phyloP scores from a whole-genome alignment of 2,888 invertebrate genomes.

The Zelleria hepariella region DNA sequence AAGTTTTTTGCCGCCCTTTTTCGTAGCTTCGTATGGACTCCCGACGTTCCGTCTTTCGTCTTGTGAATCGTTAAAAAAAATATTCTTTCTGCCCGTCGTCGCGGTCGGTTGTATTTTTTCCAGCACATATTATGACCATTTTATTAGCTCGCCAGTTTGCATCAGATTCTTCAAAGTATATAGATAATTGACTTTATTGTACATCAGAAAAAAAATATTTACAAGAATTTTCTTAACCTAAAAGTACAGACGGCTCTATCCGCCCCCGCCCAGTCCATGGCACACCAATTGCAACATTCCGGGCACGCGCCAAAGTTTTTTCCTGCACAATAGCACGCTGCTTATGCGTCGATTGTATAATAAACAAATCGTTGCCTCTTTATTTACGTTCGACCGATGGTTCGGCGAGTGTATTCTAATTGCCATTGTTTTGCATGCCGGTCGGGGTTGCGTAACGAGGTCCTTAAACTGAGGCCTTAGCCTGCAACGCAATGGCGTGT shows the following conservation, averaged over 20 bases:
- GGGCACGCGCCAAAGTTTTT: constrained; percentile 2
- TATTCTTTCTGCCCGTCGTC: no score
- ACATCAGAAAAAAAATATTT: no score
- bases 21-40: no score
- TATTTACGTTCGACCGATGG: neutral
- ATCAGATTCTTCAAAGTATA: no score
- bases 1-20: no score
- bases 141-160: no score
- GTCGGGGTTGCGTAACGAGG: constrained; percentile 35
- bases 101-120: no score
- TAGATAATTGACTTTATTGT: no score
- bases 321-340: constrained; percentile 2
- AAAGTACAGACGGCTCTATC: neutral
- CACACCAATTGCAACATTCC: neutral
- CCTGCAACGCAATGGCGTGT: no score
- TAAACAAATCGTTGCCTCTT: neutral
- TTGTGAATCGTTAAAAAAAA: no score
- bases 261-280: neutral
- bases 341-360: constrained; percentile 2
- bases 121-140: no score
- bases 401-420: constrained; percentile 25
- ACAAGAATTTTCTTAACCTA: neutral
- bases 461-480: neutral
- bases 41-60: no score
- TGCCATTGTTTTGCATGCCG: constrained; percentile 32